Evolutionary conservation across 2,888 invertebrate species (phyloP), one percentile per base, ranked within the genome.

Genomic region (Craniophora ligustri): DNA sequence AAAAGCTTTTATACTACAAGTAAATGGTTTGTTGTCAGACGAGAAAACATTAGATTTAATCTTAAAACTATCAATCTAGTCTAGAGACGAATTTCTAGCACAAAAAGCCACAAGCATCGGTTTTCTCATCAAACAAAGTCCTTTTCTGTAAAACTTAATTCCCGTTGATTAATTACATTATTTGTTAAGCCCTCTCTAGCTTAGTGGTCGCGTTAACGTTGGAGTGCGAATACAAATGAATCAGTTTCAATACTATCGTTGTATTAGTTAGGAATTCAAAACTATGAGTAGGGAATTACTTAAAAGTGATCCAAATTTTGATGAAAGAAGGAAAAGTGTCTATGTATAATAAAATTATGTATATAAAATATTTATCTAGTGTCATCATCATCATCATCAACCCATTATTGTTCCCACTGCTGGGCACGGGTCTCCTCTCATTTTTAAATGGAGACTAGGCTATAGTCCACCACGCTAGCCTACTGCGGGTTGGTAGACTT

Each of bases 111-210:
- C 16, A 13, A 13, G 10, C 19, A 35, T 35, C 38, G 0, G 16
- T 62, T 30, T 34, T 18, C 39, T 44, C 5, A 35, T 26, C 16
- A 6, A 56, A 56, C 56, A 42, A 62, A 63, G 10, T 8, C 21
- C 26, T 64, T 35, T 16, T 46, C 46, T 21, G 31, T 28, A 50
- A 32, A 45, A 32, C 49, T 65, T 40, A 59, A 60, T 66, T 60
- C 42, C 19, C 34, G 6, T 66, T 62, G 62, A 60, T 62, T 60
- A 62, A 66, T 66, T 46, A 46, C 53, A 13, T 66, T 51, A 51
- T 60, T 66, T 66, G 41, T 38, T 21, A 59, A 46, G 11, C 41
- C 42, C 28, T 30, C n/a, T 14, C 6, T 2, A 10, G 14, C 8
- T 14, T 8, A n/a, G 3, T 14, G 14, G 6, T 15, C 23, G 18